Conservation (phyloP, 2,113 vertebrate genomes). For the Nicator chloris region DNA sequence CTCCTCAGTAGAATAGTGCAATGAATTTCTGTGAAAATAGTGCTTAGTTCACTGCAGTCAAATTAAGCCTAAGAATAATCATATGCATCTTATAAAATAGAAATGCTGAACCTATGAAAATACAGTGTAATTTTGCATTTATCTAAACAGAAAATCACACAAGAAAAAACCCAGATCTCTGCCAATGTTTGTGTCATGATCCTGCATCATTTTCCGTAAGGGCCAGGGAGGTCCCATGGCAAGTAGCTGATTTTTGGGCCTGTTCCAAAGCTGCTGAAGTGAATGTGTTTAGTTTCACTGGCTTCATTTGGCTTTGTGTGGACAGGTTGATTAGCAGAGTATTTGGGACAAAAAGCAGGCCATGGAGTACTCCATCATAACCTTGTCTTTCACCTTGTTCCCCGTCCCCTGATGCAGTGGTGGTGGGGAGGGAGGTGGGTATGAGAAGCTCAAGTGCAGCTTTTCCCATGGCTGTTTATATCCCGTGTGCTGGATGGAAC, state of each 20-base stretch:
- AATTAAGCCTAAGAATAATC: background rate
- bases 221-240: background rate
- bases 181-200: background rate
- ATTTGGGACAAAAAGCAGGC: background rate
- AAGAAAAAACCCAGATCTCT: background rate
- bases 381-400: background rate
- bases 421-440: background rate
- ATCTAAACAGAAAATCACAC: background rate
- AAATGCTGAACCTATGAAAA: background rate
- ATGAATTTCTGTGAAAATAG: slow-evolving; percentile 13
- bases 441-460: background rate
- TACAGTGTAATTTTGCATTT: background rate
- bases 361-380: background rate
- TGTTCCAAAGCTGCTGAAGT: background rate
- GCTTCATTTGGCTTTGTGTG: background rate
- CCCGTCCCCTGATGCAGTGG: background rate
- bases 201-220: background rate
- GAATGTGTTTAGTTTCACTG: background rate
- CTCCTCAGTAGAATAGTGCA: background rate
- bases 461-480: slow-evolving; percentile 13
- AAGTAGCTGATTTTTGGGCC: background rate
- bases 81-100: background rate
- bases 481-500: background rate
- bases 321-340: background rate
- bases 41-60: background rate